Conservation (phyloP, 2,797 vertebrate species). For the Acanthurus leucopareius region DNA sequence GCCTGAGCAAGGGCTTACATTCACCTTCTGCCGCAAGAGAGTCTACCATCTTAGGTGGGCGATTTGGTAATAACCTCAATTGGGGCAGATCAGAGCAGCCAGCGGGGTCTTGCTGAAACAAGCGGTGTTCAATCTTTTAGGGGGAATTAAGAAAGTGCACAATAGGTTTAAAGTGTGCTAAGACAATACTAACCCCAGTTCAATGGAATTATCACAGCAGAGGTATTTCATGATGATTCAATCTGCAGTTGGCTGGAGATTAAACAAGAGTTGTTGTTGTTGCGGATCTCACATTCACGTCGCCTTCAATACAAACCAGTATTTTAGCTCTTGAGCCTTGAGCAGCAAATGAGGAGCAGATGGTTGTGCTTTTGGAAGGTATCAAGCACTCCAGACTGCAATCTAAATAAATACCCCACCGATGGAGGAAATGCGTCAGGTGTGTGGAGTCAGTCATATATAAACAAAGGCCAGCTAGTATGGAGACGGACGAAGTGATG, state of each 20-base stretch:
- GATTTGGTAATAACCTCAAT: constrained; percentile 65
- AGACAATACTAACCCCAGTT: constrained; percentile 52
- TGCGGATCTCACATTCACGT: constrained; percentile 66
- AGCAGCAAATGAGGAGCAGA: constrained; percentile 84
- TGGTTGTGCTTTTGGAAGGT: constrained; percentile 79
- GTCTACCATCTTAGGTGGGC: constrained; percentile 77
- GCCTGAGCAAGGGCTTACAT: constrained; percentile 79
- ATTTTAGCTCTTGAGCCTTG: constrained; percentile 74
- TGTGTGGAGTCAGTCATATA: constrained; percentile 65
- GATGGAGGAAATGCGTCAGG: constrained; percentile 76
- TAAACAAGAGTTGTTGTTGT: constrained; percentile 70
- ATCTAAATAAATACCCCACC: constrained; percentile 83
- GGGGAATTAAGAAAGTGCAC: constrained; percentile 73
- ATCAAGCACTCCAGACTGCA: constrained; percentile 77
- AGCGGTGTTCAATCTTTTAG: constrained; percentile 75
- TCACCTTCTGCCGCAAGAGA: constrained; percentile 81
- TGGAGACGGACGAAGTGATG: constrained; percentile 30
- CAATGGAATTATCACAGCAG: constrained; percentile 68
- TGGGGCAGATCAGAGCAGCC: constrained; percentile 56
- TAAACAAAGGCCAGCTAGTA: constrained; percentile 66
- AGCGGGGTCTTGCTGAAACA: constrained; percentile 46
- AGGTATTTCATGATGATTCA: constrained; percentile 66
- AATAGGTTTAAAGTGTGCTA: constrained; percentile 73
- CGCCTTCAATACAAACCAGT: constrained; percentile 70
- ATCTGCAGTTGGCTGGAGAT: constrained; percentile 65